A percentile compares a stretch with the other conserved stretches of the same genome.
These are phyloP conservation scores for Tetraodon nigroviridis DNA, from an alignment of 2,113 vertebrate genomes.

Conservation along the genomic window DNA sequence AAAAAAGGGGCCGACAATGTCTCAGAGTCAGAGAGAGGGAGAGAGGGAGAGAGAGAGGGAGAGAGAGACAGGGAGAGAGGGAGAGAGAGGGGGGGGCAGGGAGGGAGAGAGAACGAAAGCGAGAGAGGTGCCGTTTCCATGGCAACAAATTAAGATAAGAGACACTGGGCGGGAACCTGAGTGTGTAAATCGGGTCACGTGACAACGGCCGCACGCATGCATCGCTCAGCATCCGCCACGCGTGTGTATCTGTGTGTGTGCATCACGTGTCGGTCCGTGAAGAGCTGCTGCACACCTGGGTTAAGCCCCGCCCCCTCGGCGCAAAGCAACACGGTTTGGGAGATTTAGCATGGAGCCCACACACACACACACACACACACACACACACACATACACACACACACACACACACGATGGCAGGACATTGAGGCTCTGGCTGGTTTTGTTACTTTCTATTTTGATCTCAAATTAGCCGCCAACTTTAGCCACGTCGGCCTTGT, in stretches of 20 bases:
- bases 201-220: neutral
- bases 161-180: neutral
- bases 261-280: neutral
- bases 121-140: slow-evolving; percentile 62
- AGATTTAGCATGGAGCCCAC: slow-evolving; percentile 1
- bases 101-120: slow-evolving; percentile 23
- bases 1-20: too few relatives aligned
- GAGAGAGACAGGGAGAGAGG: slow-evolving; percentile 2
- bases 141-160: slow-evolving; percentile 60
- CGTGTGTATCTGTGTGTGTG: too few relatives aligned
- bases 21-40: too few relatives aligned
- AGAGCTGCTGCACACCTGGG: neutral
- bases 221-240: too few relatives aligned
- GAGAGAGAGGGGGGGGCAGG: slow-evolving; percentile 2
- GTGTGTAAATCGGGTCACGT: slow-evolving; percentile 14
- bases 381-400: slow-evolving; percentile 1
- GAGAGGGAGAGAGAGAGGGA: neutral
- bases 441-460: too few relatives aligned
- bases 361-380: slow-evolving; percentile 3
- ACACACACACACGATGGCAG: neutral
- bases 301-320: slow-evolving; percentile 7
- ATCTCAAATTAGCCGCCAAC: too few relatives aligned
- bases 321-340: neutral
- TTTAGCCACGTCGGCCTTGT: too few relatives aligned
- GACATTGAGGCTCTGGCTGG: neutral